A percentile compares a stretch with the other conserved stretches of the same genome.
Evolutionary conservation across 2,797 vertebrate genomes (phyloP).

Genomic region (Alosa sapidissima): DNA sequence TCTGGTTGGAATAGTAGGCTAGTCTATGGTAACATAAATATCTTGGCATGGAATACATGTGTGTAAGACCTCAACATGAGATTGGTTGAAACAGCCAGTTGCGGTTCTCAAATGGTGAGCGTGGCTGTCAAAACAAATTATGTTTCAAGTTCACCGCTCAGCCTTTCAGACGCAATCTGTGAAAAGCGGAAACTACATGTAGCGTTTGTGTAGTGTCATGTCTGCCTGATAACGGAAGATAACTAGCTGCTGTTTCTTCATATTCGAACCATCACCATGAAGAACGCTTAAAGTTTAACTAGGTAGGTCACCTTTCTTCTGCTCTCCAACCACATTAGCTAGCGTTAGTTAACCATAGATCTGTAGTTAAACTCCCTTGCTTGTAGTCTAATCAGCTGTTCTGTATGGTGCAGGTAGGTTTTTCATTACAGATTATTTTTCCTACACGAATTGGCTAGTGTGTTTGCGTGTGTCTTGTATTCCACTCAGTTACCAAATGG

Average conservation of each 20-base stretch:
- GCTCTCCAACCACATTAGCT: not conserved
- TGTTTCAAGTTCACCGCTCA: not conserved
- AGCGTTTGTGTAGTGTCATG: constrained; percentile 1
- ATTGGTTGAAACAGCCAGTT: constrained; percentile 8
- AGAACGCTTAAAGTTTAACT: not conserved
- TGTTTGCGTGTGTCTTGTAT: not conserved
- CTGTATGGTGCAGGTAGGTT: not conserved
- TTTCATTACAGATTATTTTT: not conserved
- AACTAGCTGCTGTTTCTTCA: constrained; percentile 29
- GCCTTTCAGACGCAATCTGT: not conserved
- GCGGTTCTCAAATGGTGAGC: not conserved
- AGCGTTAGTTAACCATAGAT: not conserved
- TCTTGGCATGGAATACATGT: not conserved
- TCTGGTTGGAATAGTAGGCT: not conserved
- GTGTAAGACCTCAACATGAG: not conserved
- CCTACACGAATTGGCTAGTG: not conserved
- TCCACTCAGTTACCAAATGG: not conserved
- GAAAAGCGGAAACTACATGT: constrained; percentile 31
- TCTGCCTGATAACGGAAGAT: not conserved
- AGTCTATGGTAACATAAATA: not conserved
- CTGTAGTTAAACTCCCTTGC: not conserved
- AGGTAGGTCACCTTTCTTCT: not conserved
- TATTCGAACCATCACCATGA: not conserved
- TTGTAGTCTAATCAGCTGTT: not conserved
- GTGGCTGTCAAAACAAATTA: constrained; percentile 18